Conservation (phyloP, 2,797 vertebrate genomes). For the Carcharodon carcharias region DNA sequence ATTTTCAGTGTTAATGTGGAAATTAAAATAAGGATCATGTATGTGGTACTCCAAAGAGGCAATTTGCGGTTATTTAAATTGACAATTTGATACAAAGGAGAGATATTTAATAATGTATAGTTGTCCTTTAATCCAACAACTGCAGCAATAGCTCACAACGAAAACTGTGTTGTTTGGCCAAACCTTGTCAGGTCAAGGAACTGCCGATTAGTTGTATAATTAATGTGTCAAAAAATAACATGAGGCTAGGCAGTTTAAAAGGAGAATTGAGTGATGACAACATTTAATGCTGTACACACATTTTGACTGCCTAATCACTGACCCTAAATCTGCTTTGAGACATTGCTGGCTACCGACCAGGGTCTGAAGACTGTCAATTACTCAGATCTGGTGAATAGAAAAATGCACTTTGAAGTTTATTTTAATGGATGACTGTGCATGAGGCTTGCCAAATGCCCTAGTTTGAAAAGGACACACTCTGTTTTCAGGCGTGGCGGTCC, state of each 20-base stretch:
- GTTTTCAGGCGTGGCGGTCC: neutral
- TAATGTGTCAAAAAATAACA: neutral
- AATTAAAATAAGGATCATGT: neutral
- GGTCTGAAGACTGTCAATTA: neutral
- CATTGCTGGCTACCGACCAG: neutral
- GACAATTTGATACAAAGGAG: neutral
- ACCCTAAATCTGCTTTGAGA: neutral
- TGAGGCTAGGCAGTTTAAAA: neutral
- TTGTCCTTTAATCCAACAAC: neutral
- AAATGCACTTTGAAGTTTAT: neutral
- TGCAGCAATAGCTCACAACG: neutral
- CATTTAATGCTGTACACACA: slow-evolving; percentile 11
- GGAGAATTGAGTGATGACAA: neutral
- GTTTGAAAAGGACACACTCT: neutral
- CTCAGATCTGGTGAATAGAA: neutral
- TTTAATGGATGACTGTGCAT: neutral
- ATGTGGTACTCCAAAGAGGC: neutral
- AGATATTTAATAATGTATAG: neutral
- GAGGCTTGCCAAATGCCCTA: neutral
- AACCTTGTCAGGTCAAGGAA: neutral
- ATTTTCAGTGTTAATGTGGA: neutral
- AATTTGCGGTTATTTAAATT: neutral
- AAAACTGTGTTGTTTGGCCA: neutral
- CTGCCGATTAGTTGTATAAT: neutral
- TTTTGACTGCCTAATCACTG: neutral